Evolutionary conservation across 2,888 invertebrate genomes (phyloP).

Genomic region (Pristionchus arcanus): DNA sequence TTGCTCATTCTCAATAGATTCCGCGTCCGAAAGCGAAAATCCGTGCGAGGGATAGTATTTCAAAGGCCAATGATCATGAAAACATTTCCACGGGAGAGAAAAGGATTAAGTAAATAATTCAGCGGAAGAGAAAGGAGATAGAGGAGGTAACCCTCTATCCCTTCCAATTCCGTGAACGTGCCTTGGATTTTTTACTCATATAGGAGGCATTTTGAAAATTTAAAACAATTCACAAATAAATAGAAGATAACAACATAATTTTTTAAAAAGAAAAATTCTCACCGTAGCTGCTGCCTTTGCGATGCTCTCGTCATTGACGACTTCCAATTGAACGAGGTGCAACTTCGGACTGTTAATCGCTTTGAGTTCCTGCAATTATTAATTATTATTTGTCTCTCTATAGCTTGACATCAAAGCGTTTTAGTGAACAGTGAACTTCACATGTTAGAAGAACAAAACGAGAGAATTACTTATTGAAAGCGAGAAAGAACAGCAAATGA

Average conservation of each 20-base stretch:
- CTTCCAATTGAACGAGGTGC: conserved; percentile 12
- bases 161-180: not conserved
- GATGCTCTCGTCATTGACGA: not conserved
- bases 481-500: too few species aligned
- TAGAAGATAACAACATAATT: too few species aligned
- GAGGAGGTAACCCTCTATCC: not conserved
- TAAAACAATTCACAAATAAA: too few species aligned
- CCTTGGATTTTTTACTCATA: too few species aligned
- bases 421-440: too few species aligned
- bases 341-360: conserved; percentile 8
- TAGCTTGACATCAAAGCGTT: too few species aligned
- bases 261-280: not conserved
- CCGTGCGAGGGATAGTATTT: not conserved
- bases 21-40: not conserved
- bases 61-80: not conserved
- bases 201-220: too few species aligned
- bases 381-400: too few species aligned
- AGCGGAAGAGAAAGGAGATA: not conserved
- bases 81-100: not conserved
- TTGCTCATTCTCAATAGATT: too few species aligned
- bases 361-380: conserved; percentile 13
- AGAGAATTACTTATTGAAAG: too few species aligned
- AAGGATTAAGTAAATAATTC: not conserved
- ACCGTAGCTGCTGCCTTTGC: not conserved
- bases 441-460: too few species aligned